Percentiles rank a stretch among this genome's conserved stretches.
Evolutionary conservation across 2,888 invertebrate genomes (phyloP).

Genomic region (Laspeyria flexula): DNA sequence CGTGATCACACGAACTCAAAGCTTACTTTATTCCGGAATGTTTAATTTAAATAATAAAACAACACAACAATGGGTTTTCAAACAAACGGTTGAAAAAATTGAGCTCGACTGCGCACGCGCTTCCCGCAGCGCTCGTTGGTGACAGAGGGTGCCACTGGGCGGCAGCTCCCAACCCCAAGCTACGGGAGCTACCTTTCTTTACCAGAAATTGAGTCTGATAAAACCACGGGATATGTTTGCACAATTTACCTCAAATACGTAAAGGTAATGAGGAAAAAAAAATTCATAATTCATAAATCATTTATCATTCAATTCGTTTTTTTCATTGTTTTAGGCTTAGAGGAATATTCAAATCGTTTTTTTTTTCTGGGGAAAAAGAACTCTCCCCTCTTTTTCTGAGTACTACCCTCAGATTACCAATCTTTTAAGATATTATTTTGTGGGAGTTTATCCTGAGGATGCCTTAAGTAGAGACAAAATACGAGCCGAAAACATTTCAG

Average conservation of each 20-base stretch:
- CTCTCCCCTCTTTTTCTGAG: no score
- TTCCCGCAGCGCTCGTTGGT: conserved; percentile 40
- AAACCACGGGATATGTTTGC: conserved; percentile 22
- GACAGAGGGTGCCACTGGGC: conserved; percentile 50
- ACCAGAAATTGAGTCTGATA: conserved; percentile 3
- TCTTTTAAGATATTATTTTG: no score
- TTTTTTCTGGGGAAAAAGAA: no score
- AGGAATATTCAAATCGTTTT: no score
- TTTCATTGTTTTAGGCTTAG: no score
- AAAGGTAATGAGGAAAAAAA: conserved; percentile 22
- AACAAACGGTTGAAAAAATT: conserved; percentile 43
- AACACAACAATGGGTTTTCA: conserved; percentile 40
- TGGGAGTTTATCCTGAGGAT: no score
- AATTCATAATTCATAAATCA: no score
- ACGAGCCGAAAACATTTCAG: no score
- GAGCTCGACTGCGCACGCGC: conserved; percentile 39
- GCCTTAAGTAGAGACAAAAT: no score
- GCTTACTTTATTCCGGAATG: conserved; percentile 28
- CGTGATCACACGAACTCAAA: conserved; percentile 16
- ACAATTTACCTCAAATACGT: conserved; percentile 17
- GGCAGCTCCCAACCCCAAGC: conserved; percentile 20
- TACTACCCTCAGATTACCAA: no score
- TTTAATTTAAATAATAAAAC: conserved; percentile 44
- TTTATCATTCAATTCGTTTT: no score
- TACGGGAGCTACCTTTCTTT: background rate